Evolutionary conservation across 2,797 vertebrate species (phyloP), one percentile per base, ranked within the genome.

Genomic region (Pantherophis vulpinus): DNA sequence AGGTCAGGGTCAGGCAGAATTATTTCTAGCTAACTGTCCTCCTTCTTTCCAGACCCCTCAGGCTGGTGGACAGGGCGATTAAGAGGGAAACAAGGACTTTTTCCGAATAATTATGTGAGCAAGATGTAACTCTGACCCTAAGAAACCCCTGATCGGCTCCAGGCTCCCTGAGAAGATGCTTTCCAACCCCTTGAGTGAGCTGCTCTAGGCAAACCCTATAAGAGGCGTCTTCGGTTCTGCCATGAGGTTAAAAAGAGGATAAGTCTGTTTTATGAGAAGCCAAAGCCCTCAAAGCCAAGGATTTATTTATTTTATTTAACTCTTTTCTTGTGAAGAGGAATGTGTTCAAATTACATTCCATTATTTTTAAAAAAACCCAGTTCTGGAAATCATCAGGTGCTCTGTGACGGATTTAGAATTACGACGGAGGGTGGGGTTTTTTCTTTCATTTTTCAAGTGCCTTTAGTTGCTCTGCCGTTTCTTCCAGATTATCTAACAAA

Each of bases 251-350:
- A 56, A 0, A 12, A 51, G 79, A 56, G 58, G 66, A 60, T 83
- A 63, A 94, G 89, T 91, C 32, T 79, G 58, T 74, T 59, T 89
- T 47, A 93, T 94, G 51, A 29, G 94, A 93, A 56, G 87, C 86
- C 94, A 92, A 94, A 93, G 93, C 37, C 51, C 56, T 97, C 97
- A 97, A 98, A 98, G 98, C 98, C 63, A 98, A 98, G 98, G 88
- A 95, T 96, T 98, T 99, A 99, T 99, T 99, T 99, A 99, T 99
- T 99, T 93, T 99, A 99, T 99, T 99, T 99, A 99, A 98, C 98
- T 97, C 98, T 98, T 97, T 93, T 95, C 94, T 95, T 96, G 12
- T 96, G 54, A 93, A 88, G 55, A 95, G 90, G 90, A 90, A 91
- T 11, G 11, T 70, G 42, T 14, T 70, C 25, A 27, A 54, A 87